A percentile compares a stretch with the other conserved stretches of the same genome.
Conservation (phyloP, 2,888 invertebrate genomes). For the Blastobasis adustella region DNA sequence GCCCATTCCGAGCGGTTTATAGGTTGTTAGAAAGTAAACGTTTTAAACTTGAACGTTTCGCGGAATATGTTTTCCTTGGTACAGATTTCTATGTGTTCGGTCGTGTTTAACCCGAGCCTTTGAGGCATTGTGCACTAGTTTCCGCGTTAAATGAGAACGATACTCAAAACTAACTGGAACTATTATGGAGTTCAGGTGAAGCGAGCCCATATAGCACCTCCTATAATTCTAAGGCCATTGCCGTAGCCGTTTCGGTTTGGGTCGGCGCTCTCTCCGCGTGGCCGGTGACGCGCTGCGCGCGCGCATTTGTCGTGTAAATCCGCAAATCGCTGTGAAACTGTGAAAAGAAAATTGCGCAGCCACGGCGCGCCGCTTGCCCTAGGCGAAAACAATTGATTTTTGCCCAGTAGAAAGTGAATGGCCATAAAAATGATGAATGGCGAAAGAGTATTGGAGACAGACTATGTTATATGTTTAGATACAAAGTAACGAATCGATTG, state of each 20-base stretch:
- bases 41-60: constrained; percentile 21
- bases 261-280: constrained; percentile 9
- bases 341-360: constrained; percentile 25
- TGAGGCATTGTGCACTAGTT: too few species aligned
- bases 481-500: too few species aligned
- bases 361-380: constrained; percentile 17
- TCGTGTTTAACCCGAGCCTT: constrained; percentile 9
- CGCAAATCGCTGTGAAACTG: constrained; percentile 49
- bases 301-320: constrained; percentile 42
- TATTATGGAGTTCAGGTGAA: too few species aligned
- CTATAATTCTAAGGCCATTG: too few species aligned
- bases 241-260: too few species aligned
- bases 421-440: constrained; percentile 6
- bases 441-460: neutral
- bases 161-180: too few species aligned
- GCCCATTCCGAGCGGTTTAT: constrained; percentile 29
- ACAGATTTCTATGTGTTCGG: constrained; percentile 17
- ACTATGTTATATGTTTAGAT: neutral
- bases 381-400: constrained; percentile 43
- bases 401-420: constrained; percentile 40
- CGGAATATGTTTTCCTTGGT: constrained; percentile 24
- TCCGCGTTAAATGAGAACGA: too few species aligned
- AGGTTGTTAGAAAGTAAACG: constrained; percentile 41
- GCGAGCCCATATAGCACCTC: too few species aligned
- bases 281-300: constrained; percentile 20